A percentile compares a stretch with the other conserved stretches of the same genome.
These are phyloP conservation scores for Manduca sexta DNA, from an alignment of 1,140 invertebrate species.

Conservation along the genomic window DNA sequence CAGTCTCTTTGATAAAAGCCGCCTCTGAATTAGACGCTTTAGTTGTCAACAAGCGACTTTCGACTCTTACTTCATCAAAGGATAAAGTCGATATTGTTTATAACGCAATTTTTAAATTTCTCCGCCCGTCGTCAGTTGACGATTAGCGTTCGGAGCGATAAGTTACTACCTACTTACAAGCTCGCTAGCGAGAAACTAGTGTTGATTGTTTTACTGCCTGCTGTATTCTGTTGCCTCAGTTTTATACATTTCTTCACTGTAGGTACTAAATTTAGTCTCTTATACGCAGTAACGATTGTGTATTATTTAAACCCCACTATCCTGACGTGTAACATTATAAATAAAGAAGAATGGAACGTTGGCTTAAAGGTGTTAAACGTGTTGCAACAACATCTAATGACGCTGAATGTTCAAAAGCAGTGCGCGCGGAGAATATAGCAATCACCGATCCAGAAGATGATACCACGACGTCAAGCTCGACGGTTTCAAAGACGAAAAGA, in stretches of 20 bases:
- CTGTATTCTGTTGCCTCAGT: conserved; percentile 6
- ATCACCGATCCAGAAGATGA: conserved; percentile 16
- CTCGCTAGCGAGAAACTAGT: background rate
- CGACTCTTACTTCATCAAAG: conserved; percentile 10
- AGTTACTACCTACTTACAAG: background rate
- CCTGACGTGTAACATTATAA: conserved; percentile 20
- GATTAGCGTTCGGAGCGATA: conserved; percentile 16
- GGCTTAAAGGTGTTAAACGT: conserved; percentile 22
- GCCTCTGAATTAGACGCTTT: conserved; percentile 16
- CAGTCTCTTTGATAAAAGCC: conserved; percentile 17
- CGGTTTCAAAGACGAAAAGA: conserved; percentile 12
- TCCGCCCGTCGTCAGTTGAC: conserved; percentile 6
- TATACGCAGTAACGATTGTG: conserved; percentile 2
- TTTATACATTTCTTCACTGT: conserved; percentile 2
- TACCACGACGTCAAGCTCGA: conserved; percentile 17
- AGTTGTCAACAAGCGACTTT: conserved; percentile 20
- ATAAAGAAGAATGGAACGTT: conserved; percentile 26
- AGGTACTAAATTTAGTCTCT: conserved; percentile 1
- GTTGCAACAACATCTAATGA: conserved; percentile 23
- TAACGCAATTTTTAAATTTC: conserved; percentile 10
- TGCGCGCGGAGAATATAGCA: conserved; percentile 12
- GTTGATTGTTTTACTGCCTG: conserved; percentile 11
- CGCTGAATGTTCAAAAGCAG: conserved; percentile 19
- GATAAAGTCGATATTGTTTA: conserved; percentile 13
- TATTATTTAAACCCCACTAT: conserved; percentile 18